phyloP scores from a whole-genome alignment of 2,888 invertebrate genomes.

The Pterostichus madidus region DNA sequence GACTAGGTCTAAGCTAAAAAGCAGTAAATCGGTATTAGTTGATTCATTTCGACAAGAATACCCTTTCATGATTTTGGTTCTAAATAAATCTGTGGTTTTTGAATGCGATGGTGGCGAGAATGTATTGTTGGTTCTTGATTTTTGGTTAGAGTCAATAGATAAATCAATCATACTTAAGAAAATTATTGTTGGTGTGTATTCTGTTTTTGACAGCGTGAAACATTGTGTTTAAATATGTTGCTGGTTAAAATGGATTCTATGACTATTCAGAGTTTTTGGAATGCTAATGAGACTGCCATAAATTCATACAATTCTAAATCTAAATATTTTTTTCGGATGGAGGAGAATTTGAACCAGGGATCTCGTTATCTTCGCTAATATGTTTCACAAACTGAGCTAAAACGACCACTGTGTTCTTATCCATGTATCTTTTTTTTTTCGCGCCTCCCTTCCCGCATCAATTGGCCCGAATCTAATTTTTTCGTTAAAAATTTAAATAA shows the following conservation, averaged over 20 bases:
- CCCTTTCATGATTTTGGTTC: slow-evolving; percentile 36
- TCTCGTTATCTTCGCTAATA: no score
- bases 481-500: no score
- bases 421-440: no score
- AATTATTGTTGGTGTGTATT: slow-evolving; percentile 34
- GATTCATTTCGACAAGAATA: slow-evolving; percentile 55
- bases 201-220: slow-evolving; percentile 16
- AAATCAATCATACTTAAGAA: slow-evolving; percentile 52
- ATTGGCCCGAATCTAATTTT: no score
- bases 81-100: slow-evolving; percentile 15
- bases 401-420: no score
- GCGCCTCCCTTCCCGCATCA: no score
- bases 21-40: slow-evolving; percentile 53
- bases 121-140: slow-evolving; percentile 46
- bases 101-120: neutral
- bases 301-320: neutral
- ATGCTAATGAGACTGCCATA: neutral
- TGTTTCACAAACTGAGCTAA: no score
- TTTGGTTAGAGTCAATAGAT: slow-evolving; percentile 36
- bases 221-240: slow-evolving; percentile 10
- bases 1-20: slow-evolving; percentile 27
- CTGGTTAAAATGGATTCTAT: slow-evolving; percentile 14
- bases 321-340: no score
- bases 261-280: slow-evolving; percentile 7
- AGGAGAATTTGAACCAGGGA: no score